Base-by-base conservation (phyloP, 2,113 vertebrate genomes). In the Hippoglossus stenolepis region DNA sequence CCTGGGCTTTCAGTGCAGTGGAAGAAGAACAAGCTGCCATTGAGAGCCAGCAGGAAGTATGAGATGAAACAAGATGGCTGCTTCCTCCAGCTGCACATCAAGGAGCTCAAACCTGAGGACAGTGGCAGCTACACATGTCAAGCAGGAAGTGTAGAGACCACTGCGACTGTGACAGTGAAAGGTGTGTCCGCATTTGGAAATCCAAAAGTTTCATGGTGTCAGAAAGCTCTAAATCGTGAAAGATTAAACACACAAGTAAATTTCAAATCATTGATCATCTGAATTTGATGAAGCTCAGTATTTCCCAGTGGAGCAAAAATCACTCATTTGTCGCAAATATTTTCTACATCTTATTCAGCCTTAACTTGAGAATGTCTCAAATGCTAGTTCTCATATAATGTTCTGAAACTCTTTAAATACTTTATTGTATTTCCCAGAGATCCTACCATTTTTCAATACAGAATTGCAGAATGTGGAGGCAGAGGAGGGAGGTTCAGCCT, bases 111-210 rank as follows among this genome's bases (percentile, higher is more conserved):
- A 14, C 73, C 38, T 3, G 89, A 92, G 0, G 91, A 92, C 73
- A 79, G 75, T 0, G 86, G 89, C 1, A 85, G 58, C 79, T 92
- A 91, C 81, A 23, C 56, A 0, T 92, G 91, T 73, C 77, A 92
- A 17, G 54, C 68, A 56, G 87, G 75, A 51, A 51, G 31, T 28
- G 73, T 45, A 65, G 86, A 90, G 43, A 90, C 86, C 31, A 60
- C 53, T 26, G 84, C 87, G 5, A 70, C 28, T 14, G 88, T 97
- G 24, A 87, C 59, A 0, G 95, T 97, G 63, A 95, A 89, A 91
- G 96, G 96, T 95, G 88, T 89, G 90, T 31, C 6, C 2, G 13
- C 31, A 61, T 35, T 35, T 57, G 28, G 14, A 28, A 17, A 17
- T 26, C 28, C 1, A 3, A 21, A 54, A 54, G 17, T n/a, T 8